Percentiles rank a stretch among this genome's conserved stretches.
These are phyloP conservation scores for Crepidodera aurea DNA, from an alignment of 2,888 invertebrate genomes.

Conservation along the genomic window DNA sequence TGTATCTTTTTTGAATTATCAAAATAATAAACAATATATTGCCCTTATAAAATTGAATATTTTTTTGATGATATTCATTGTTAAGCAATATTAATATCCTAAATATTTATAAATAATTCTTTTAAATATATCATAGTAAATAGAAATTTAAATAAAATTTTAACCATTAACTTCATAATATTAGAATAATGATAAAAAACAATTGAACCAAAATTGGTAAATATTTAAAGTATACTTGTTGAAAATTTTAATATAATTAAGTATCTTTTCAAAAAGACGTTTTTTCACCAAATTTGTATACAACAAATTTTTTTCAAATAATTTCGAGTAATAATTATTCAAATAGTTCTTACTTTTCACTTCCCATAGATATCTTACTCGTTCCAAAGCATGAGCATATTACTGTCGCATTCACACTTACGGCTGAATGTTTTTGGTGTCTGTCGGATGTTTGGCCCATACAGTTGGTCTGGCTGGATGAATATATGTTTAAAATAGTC, in stretches of 20 bases:
- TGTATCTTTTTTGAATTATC: no score
- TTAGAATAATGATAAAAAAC: no score
- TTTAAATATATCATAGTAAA: no score
- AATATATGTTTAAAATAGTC: background rate
- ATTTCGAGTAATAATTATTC: background rate
- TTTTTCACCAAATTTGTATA: background rate
- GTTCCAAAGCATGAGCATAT: background rate
- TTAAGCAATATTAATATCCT: no score
- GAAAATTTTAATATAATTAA: background rate
- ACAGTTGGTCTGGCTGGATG: background rate
- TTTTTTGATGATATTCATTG: no score
- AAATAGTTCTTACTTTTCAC: background rate
- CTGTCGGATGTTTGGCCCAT: background rate
- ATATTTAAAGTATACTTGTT: no score
- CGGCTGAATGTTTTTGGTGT: background rate
- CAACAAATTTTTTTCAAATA: background rate
- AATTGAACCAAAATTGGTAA: no score
- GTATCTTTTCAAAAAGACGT: background rate
- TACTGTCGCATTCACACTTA: background rate
- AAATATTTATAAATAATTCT: no score
- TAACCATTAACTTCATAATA: no score
- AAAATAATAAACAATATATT: no score
- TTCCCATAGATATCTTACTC: background rate
- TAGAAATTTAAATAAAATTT: no score
- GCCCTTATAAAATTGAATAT: no score